phyloP scores from a whole-genome alignment of 2,113 vertebrate species.

The Colaptes auratus region DNA sequence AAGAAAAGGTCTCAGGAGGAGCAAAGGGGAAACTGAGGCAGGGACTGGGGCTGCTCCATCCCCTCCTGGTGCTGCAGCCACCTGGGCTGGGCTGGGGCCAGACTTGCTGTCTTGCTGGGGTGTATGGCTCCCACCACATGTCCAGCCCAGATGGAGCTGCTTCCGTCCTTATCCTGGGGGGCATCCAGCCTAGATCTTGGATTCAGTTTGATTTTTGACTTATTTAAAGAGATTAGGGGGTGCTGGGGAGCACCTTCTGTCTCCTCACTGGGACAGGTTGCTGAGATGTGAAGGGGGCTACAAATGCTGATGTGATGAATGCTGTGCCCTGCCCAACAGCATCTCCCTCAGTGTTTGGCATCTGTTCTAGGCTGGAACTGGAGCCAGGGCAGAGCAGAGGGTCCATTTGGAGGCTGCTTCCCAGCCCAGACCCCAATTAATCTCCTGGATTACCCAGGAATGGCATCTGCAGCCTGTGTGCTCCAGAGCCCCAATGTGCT shows the following conservation, averaged over 20 bases:
- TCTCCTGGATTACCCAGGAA: slow-evolving; percentile 68
- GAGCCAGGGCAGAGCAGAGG: slow-evolving; percentile 19
- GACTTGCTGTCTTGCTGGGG: fast-evolving
- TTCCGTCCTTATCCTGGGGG: neutral
- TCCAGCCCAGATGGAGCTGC: neutral
- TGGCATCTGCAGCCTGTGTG: slow-evolving; percentile 32
- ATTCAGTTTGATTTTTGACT: neutral
- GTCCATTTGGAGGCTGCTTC: slow-evolving; percentile 38
- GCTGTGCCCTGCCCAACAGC: neutral
- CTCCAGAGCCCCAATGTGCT: slow-evolving; percentile 7
- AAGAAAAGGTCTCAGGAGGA: neutral
- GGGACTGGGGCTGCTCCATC: neutral
- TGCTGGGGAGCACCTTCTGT: neutral
- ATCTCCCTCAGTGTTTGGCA: neutral
- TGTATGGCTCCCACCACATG: neutral
- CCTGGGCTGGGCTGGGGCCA: neutral
- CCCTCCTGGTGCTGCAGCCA: neutral
- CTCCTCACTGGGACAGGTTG: neutral
- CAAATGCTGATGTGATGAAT: neutral
- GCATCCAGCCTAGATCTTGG: neutral
- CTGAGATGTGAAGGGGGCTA: neutral
- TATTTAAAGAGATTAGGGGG: fast-evolving
- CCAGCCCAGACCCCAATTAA: slow-evolving; percentile 61
- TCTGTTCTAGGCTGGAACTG: neutral
- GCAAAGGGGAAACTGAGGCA: slow-evolving; percentile 41